Conservation (phyloP, 2,888 invertebrate genomes). For the Dynastes grantii region DNA sequence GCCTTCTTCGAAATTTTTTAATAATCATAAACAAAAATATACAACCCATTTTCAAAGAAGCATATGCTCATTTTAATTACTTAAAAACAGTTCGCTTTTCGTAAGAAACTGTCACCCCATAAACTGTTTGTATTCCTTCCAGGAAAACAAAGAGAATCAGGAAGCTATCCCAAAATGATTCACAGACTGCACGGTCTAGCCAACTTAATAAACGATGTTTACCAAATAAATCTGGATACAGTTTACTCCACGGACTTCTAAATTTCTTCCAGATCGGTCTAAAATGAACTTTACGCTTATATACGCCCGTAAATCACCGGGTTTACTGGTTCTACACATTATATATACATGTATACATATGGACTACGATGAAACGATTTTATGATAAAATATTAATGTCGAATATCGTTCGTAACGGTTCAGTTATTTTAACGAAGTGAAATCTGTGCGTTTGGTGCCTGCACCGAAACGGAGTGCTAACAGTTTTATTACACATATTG, state of each 20-base stretch:
- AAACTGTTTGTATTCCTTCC: no score
- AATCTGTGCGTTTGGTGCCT: constrained; percentile 18
- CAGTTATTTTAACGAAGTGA: constrained; percentile 41
- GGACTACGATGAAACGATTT: constrained; percentile 28
- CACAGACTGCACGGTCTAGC: neutral
- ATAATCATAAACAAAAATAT: no score
- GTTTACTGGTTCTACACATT: constrained; percentile 25
- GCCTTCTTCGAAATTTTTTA: no score
- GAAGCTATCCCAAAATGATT: no score
- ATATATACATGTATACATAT: neutral
- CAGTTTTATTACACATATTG: constrained; percentile 42
- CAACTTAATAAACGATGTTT: constrained; percentile 33
- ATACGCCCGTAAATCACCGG: constrained; percentile 27
- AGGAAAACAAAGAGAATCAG: no score
- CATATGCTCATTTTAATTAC: no score
- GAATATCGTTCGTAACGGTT: constrained; percentile 38
- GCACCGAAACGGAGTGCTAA: constrained; percentile 29
- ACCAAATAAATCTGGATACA: constrained; percentile 22
- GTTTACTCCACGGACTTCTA: constrained; percentile 19
- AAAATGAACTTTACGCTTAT: constrained; percentile 42
- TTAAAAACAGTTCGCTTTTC: no score
- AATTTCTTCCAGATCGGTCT: constrained; percentile 11
- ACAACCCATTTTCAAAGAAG: no score
- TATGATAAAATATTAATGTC: constrained; percentile 45
- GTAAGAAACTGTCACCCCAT: no score